Conservation (phyloP, 2,797 vertebrate species). For the Alca torda region DNA sequence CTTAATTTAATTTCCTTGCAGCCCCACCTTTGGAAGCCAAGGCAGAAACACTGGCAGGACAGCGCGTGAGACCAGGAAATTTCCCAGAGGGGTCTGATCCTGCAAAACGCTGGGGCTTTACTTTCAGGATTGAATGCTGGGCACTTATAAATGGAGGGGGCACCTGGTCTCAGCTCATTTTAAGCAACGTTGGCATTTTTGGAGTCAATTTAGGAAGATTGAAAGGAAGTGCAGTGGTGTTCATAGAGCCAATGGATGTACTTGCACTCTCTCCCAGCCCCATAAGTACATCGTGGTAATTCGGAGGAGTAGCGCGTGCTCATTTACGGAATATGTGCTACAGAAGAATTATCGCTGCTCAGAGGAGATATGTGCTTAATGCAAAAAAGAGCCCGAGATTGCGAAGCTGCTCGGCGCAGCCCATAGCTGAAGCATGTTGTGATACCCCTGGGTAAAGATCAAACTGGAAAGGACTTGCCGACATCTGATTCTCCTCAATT, state of each 20-base stretch:
- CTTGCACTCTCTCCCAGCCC: not conserved
- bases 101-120: not conserved
- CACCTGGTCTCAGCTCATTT: not conserved
- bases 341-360: not conserved
- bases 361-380: not conserved
- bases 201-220: not conserved
- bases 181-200: not conserved
- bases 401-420: not conserved
- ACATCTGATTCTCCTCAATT: constrained; percentile 53
- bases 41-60: not conserved
- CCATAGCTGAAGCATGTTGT: not conserved
- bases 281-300: not conserved
- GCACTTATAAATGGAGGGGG: not conserved
- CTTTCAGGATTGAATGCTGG: not conserved
- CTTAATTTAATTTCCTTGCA: not conserved
- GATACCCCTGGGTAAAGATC: constrained; percentile 39
- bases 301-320: not conserved
- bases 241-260: not conserved
- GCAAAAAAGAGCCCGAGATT: not conserved
- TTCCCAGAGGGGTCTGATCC: not conserved
- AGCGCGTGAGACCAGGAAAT: not conserved
- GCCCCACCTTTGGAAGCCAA: not conserved
- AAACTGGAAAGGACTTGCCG: constrained; percentile 20
- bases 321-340: not conserved
- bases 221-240: not conserved